Conservation (phyloP, 2,797 vertebrate genomes). For the Dipus sagitta region DNA sequence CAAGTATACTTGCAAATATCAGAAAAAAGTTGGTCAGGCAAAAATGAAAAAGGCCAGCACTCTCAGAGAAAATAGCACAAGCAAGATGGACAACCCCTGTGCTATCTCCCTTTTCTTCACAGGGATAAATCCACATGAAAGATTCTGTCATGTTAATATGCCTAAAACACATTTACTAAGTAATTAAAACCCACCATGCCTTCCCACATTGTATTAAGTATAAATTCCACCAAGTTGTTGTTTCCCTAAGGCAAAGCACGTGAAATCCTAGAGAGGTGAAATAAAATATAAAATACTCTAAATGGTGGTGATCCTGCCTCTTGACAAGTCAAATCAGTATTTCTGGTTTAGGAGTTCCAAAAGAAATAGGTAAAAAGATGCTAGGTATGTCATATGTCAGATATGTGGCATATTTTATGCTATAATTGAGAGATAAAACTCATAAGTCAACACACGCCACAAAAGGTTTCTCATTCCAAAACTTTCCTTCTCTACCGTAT, state of each 20-base stretch:
- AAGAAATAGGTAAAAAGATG: background rate
- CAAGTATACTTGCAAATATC: background rate
- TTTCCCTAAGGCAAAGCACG: background rate
- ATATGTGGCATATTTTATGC: background rate
- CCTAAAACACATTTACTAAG: background rate
- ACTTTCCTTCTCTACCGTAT: background rate
- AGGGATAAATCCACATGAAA: rapidly evolving
- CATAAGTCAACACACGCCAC: background rate
- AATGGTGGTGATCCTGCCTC: background rate
- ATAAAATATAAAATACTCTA: background rate
- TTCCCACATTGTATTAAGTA: background rate
- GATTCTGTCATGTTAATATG: background rate
- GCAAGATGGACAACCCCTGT: background rate
- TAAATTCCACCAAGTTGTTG: background rate
- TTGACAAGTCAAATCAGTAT: background rate
- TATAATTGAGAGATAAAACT: background rate
- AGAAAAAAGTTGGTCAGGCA: background rate
- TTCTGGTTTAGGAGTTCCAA: background rate
- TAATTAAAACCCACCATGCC: background rate
- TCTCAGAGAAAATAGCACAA: background rate
- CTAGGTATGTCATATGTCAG: rapidly evolving
- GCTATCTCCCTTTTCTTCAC: rapidly evolving
- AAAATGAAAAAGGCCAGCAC: background rate
- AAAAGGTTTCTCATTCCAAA: background rate
- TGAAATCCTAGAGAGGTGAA: background rate